Evolutionary conservation across 2,797 vertebrate genomes (phyloP).

Genomic region (Australoheros facetus): DNA sequence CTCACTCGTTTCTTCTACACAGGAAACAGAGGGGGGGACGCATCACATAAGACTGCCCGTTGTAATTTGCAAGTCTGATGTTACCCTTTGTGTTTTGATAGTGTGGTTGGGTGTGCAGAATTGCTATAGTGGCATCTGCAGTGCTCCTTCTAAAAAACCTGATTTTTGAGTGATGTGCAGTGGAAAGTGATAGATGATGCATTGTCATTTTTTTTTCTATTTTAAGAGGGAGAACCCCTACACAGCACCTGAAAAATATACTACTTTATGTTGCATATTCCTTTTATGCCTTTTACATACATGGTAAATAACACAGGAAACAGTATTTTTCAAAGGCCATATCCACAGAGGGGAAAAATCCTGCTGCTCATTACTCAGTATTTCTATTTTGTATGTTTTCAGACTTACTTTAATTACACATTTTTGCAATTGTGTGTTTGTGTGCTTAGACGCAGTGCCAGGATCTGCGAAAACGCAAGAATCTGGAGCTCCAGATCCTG

Average conservation of each 20-base stretch:
- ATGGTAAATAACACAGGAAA: not conserved
- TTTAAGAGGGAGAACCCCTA: constrained; percentile 58
- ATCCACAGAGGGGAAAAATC: not conserved
- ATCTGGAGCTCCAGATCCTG: constrained; percentile 95
- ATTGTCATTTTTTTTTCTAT: constrained; percentile 57
- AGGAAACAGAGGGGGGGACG: constrained; percentile 22
- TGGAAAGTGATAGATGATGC: constrained; percentile 57
- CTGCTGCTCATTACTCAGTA: not conserved
- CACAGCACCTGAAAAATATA: constrained; percentile 22
- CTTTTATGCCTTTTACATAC: not conserved
- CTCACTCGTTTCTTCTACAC: constrained; percentile 49
- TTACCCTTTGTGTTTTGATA: constrained; percentile 15
- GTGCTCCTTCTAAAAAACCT: not conserved
- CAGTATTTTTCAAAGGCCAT: not conserved
- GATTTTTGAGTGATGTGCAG: not conserved
- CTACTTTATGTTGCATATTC: not conserved
- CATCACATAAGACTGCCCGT: not conserved
- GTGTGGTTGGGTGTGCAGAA: constrained; percentile 38
- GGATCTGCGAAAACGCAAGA: constrained; percentile 94
- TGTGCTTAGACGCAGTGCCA: constrained; percentile 88
- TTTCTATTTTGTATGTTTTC: not conserved
- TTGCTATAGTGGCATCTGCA: not conserved
- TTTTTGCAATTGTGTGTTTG: not conserved
- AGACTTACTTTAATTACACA: not conserved
- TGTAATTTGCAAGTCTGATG: constrained; percentile 37